phyloP scores from a whole-genome alignment of 2,888 invertebrate genomes.

The Amphimallon solstitiale region DNA sequence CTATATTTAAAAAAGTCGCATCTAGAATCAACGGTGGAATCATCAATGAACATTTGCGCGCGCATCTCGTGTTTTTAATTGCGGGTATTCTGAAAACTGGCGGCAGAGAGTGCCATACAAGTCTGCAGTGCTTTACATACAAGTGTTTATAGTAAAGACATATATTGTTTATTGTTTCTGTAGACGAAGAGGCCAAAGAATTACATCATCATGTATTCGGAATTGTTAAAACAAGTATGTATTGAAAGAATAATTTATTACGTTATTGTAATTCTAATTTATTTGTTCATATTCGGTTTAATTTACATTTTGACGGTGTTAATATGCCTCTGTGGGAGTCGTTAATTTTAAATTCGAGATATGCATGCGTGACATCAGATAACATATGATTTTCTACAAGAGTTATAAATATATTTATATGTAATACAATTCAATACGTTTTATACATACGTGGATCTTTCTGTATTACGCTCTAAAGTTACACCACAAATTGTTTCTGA shows the following conservation, averaged over 20 bases:
- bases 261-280: neutral
- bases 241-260: neutral
- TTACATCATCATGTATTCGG: slow-evolving; percentile 28
- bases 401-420: neutral
- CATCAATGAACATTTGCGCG: slow-evolving; percentile 32
- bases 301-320: neutral
- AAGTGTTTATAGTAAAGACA: neutral
- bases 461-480: no score
- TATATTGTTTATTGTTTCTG: neutral
- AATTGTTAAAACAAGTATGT: slow-evolving; percentile 22
- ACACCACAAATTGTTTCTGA: no score
- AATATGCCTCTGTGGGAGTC: slow-evolving; percentile 8
- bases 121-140: neutral
- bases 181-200: neutral
- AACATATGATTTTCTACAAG: neutral
- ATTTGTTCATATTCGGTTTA: neutral
- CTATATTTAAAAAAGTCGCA: neutral
- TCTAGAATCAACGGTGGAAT: neutral
- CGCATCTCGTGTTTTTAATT: slow-evolving; percentile 3
- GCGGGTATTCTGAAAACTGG: slow-evolving; percentile 21
- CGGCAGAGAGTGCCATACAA: neutral
- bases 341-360: slow-evolving; percentile 6
- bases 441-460: neutral
- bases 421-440: neutral
- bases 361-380: neutral